Evolutionary conservation across 2,888 invertebrate species (phyloP), one percentile per base, ranked within the genome.

Genomic region (Microchrysa polita): DNA sequence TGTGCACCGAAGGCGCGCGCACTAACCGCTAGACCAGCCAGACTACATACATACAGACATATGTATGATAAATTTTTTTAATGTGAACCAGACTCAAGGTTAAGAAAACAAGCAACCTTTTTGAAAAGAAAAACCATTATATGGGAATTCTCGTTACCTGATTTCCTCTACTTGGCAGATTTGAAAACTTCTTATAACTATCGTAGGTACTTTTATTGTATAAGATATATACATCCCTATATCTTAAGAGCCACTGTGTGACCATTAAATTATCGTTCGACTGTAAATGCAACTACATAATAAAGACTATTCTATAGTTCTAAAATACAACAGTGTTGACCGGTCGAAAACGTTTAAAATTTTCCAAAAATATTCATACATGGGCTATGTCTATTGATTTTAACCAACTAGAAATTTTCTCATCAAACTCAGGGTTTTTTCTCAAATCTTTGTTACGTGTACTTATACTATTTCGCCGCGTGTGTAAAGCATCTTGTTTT

Each of bases 291-390:
- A 34, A 18, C 18, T n/a, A 20, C 16, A 23, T 61, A 18, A 61
- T 34, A 34, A 34, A 5, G 27, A 7, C 27, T 34, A 53, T 27
- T 72, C 42, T 72, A 61, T 60, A 72, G 72, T 48, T 52, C 63
- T 72, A 60, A 60, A 60, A 60, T 10, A 61, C 44, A 60, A 61
- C 48, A 27, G 16, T 27, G 34, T 44, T 60, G 60, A 60, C 42
- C 18, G 20, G 22, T 7, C 44, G 61, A 72, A 72, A 72, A 63
- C 61, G 72, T 34, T 63, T 72, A 53, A 72, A 72, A 72, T 61
- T 72, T 72, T 72, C 72, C 72, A 72, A 72, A 72, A 72, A 72
- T 72, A 72, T 72, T 61, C 60, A 18, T 60, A 48, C 57, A 20
- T 52, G 16, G 53, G 60, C 34, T 53, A n/a, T n/a, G 48, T 72